A percentile compares a stretch with the other conserved stretches of the same genome.
phyloP scores from a whole-genome alignment of 2,797 vertebrate genomes.

The Mastacembelus armatus region DNA sequence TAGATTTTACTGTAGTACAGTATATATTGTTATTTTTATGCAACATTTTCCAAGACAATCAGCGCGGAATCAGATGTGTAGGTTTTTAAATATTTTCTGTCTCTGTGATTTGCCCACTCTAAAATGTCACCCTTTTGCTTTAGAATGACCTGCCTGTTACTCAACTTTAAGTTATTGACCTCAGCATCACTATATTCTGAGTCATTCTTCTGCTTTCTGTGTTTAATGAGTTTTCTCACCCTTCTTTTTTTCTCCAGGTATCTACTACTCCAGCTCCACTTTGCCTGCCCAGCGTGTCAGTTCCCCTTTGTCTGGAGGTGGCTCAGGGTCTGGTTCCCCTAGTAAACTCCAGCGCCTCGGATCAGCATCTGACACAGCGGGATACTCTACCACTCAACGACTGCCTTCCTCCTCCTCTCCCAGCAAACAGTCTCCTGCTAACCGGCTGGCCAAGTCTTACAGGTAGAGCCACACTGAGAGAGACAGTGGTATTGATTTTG shows the following conservation, averaged over 20 bases:
- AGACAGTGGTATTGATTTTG: constrained; percentile 19
- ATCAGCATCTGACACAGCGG: constrained; percentile 87
- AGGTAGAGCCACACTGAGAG: constrained; percentile 74
- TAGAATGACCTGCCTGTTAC: background rate
- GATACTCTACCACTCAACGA: constrained; percentile 90
- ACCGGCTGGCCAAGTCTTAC: constrained; percentile 96
- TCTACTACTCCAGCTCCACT: constrained; percentile 96
- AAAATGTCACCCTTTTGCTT: background rate
- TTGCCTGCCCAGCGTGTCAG: constrained; percentile 93
- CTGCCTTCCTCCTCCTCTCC: constrained; percentile 90
- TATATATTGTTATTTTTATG: background rate
- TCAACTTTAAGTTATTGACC: background rate
- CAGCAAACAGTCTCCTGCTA: constrained; percentile 90
- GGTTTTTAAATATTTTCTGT: background rate
- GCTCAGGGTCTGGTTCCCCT: constrained; percentile 85
- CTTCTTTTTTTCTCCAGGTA: constrained; percentile 60
- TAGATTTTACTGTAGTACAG: too few relatives aligned
- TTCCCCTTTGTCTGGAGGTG: constrained; percentile 89
- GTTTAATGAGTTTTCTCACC: background rate
- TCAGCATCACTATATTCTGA: background rate
- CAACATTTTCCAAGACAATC: too few relatives aligned
- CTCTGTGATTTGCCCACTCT: too few relatives aligned
- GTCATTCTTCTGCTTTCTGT: background rate
- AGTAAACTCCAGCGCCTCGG: constrained; percentile 94
- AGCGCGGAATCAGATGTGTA: too few relatives aligned